A percentile compares a stretch with the other conserved stretches of the same genome.
Evolutionary conservation across 2,888 invertebrate genomes (phyloP).

Genomic region (Cordilura impudica): DNA sequence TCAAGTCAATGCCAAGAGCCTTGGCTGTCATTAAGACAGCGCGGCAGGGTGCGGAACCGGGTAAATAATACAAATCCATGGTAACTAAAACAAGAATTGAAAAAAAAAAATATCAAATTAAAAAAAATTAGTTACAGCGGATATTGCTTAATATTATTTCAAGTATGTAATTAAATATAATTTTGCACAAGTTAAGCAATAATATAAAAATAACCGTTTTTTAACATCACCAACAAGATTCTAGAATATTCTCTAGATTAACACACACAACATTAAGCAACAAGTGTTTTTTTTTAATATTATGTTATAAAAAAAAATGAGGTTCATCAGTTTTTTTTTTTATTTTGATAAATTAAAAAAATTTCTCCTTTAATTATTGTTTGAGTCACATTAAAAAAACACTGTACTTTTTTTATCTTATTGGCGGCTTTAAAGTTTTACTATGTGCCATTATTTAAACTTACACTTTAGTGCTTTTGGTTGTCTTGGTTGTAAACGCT

Average conservation of each 20-base stretch:
- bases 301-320: background rate
- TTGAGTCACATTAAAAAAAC: background rate
- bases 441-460: background rate
- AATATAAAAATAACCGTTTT: background rate
- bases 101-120: constrained; percentile 6
- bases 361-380: background rate
- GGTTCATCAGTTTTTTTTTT: background rate
- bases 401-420: constrained; percentile 45
- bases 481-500: constrained; percentile 34
- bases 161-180: background rate
- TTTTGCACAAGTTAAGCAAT: background rate
- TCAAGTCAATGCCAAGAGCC: constrained; percentile 83
- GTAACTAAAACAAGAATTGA: constrained; percentile 37
- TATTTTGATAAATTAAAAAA: background rate
- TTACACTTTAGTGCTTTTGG: constrained; percentile 30
- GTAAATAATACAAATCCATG: constrained; percentile 83
- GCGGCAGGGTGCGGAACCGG: constrained; percentile 84
- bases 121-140: constrained; percentile 7
- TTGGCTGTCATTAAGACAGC: constrained; percentile 83
- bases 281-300: background rate
- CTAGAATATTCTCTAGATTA: background rate
- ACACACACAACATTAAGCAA: background rate
- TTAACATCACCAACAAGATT: background rate
- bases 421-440: constrained; percentile 11
- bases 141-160: constrained; percentile 15